Base-by-base conservation (phyloP, 2,888 invertebrate genomes). In the Pammene aurita region DNA sequence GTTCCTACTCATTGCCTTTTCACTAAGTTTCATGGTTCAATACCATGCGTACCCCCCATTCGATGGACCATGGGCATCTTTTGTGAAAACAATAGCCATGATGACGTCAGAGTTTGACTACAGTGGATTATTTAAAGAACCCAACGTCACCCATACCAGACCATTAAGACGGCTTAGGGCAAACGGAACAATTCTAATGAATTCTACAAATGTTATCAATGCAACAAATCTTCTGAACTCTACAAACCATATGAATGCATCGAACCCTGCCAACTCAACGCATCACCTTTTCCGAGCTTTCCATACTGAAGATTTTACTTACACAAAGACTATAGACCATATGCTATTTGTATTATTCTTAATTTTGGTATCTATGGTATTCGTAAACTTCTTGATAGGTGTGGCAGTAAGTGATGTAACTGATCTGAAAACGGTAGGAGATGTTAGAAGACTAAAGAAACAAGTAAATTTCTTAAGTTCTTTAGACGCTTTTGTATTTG, bases 341-440 rank as follows among this genome's bases (percentile, higher is more conserved):
- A 61, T 85, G 6, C 70, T 87, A 9, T 84, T 87, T 72, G 75
- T 85, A 5, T 57, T 80, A 5, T 89, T 87, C 73, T 73, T 87
- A 16, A 74, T 88, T 48, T 74, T 86, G 35, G 84, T 85, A 11
- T 80, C 86, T 0, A 81, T 88, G 50, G 84, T 88, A 0, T 75
- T 88, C 70, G 85, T 87, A 83, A 88, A 89, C 70, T 78, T 89
- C n/a, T 78, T 89, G 74, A 78, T 88, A 16, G 88, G 88, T 69
- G 76, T 88, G 58, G 87, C 87, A 10, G 88, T 89, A 46, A 87
- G 82, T 71, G 88, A 89, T 71, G 84, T 87, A 16, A 80, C 82
- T 16, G 80, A 78, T n/a, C 78, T 89, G 16, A 84, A 86, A 75
- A 81, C 81, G 13, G 82, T 84, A 68, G 87, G 87, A 6, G 79